Conservation (phyloP, 1,140 invertebrate species). For the Drosophila bocqueti region DNA sequence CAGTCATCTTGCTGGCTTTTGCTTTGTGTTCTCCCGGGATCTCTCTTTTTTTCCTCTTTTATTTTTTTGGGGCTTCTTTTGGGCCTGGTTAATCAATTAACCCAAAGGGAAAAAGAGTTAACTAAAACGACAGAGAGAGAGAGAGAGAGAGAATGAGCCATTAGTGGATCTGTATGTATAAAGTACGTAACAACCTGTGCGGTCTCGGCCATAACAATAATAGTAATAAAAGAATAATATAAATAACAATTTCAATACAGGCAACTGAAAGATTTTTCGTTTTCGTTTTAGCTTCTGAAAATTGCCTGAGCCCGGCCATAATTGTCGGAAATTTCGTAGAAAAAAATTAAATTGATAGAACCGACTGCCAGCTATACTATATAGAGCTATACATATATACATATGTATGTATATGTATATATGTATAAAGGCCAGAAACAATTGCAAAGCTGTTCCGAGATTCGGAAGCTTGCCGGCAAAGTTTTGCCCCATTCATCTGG, state of each 20-base stretch:
- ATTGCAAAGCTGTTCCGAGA: conserved; percentile 20
- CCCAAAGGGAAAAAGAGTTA: conserved; percentile 35
- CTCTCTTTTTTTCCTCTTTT: not conserved
- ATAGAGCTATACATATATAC: not conserved
- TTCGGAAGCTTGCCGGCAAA: conserved; percentile 23
- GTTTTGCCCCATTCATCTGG: conserved; percentile 39
- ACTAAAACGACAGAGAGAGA: conserved; percentile 43
- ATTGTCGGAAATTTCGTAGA: conserved; percentile 60
- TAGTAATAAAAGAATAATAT: conserved; percentile 53
- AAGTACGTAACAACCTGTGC: not conserved
- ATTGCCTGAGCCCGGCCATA: conserved; percentile 62
- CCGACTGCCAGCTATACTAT: conserved; percentile 1
- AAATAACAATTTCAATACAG: conserved; percentile 50
- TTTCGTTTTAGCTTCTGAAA: conserved; percentile 69
- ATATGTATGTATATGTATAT: too few relatives aligned
- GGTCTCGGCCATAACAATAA: conserved; percentile 51
- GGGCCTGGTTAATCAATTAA: conserved; percentile 56
- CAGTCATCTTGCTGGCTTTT: conserved; percentile 77
- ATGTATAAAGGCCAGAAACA: not conserved
- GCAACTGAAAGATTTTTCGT: conserved; percentile 48
- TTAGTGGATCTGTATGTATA: conserved; percentile 29
- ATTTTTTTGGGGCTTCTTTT: conserved; percentile 9
- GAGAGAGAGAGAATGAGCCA: conserved; percentile 18
- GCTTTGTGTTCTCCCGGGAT: conserved; percentile 23
- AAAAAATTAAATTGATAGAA: conserved; percentile 45